Conservation (phyloP, 64 coral and sea anemone species). For the Catalaphyllia jardinei region DNA sequence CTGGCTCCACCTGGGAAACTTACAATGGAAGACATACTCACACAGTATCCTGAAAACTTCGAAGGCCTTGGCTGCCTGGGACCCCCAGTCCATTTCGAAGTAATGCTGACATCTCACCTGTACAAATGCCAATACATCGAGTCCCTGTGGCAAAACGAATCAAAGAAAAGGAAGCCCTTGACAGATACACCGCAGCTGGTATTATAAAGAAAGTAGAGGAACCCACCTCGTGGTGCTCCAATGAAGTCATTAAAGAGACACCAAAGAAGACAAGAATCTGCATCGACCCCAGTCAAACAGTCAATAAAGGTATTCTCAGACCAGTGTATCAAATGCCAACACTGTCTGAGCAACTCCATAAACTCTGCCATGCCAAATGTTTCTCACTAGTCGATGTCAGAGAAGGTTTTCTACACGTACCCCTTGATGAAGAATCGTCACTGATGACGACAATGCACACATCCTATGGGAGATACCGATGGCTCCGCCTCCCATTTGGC, state of each 20-base stretch:
- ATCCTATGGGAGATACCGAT: conserved; percentile 12
- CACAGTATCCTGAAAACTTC: not conserved
- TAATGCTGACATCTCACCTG: not conserved
- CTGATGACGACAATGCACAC: conserved; percentile 47
- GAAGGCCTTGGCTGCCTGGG: not conserved
- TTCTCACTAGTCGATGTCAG: conserved; percentile 20
- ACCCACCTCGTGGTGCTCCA: conserved; percentile 57
- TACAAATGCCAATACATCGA: conserved; percentile 24
- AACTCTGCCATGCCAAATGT: conserved; percentile 13
- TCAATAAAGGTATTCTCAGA: too few relatives aligned
- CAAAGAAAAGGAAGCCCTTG: conserved; percentile 63
- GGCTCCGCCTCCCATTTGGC: too few relatives aligned
- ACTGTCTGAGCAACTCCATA: conserved; percentile 28
- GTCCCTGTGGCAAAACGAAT: conserved; percentile 31
- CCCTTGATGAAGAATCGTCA: conserved; percentile 28
- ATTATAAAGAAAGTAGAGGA: conserved; percentile 41
- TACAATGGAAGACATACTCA: conserved; percentile 5
- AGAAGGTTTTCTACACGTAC: conserved; percentile 33
- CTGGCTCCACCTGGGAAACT: conserved; percentile 18
- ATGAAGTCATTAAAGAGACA: conserved; percentile 25
- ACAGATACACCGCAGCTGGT: conserved; percentile 43
- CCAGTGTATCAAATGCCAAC: conserved; percentile 21
- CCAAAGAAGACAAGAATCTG: conserved; percentile 40
- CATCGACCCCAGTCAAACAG: conserved; percentile 32
- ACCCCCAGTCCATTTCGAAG: conserved; percentile 4